Base-by-base conservation (phyloP, 2,888 invertebrate species). In the Oligia strigilis region DNA sequence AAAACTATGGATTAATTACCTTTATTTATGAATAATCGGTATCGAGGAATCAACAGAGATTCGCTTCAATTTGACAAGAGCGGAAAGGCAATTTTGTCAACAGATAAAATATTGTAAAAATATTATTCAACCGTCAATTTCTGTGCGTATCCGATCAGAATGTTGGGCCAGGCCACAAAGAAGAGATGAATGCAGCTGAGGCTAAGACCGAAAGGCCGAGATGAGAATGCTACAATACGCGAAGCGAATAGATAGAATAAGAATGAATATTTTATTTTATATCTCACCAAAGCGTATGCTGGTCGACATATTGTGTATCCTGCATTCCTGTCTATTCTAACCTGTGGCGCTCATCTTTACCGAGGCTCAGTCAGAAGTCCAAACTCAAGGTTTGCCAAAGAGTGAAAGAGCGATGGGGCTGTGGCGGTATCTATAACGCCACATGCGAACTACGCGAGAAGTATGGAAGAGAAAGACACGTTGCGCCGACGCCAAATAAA, bases 1-100 rank as follows among this genome's bases (percentile, higher is more conserved):
- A 79, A 88, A 90, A 87, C 82, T 83, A 46, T 58, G 75, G 94
- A 95, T 95, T 91, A 76, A 88, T 93, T 95, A 95, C 95, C 95
- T 94, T 92, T 83, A 71, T 72, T 83, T 90, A 87, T 77, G 80
- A 90, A 87, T 88, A 77, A 81, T 86, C 82, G 74, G 75, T 81
- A 78, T 78, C 75, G 55, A 80, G 72, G 84, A 89, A 90, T 88
- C 87, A 85, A 84, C 86, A 85, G 79, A 75, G 82, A 86, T 80
- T 89, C 86, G 82, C 87, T 87, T 80, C 80, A 83, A 81, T 88
- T 89, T 89, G 89, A 89, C 91, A 92, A 91, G 88, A 86, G 86
- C 87, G 80, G 81, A 87, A 86, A 80, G 60, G 46, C 72, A 81
- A 46, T 64, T 23, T 43, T 3, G n/a, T 0, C 17, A 11, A 87